Evolutionary conservation across 2,797 vertebrate genomes (phyloP).

Genomic region (Intellagama lesueurii): DNA sequence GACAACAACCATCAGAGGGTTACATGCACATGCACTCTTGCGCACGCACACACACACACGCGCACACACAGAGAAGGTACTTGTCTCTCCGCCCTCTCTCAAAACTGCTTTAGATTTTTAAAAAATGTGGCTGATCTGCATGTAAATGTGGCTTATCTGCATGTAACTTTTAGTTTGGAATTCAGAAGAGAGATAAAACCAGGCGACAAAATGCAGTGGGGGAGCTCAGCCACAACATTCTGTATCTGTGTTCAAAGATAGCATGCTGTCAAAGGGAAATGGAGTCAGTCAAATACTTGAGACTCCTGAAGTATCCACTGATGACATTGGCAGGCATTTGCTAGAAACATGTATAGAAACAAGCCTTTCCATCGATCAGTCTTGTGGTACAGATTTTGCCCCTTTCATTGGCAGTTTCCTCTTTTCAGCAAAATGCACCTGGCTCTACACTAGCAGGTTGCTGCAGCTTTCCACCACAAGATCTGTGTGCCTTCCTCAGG

Average conservation of each 20-base stretch:
- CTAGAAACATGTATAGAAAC: conserved; percentile 1
- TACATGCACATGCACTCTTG: background rate
- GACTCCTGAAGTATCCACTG: conserved; percentile 35
- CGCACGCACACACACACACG: no score
- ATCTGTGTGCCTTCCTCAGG: background rate
- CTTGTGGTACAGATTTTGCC: background rate
- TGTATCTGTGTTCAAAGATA: background rate
- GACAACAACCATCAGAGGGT: background rate
- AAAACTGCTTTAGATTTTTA: background rate
- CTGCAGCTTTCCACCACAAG: background rate
- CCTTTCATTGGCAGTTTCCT: background rate
- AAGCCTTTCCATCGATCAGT: background rate
- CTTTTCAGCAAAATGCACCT: background rate
- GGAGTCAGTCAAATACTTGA: background rate
- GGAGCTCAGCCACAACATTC: background rate
- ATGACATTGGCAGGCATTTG: conserved; percentile 27
- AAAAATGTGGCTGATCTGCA: background rate
- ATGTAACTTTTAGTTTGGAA: background rate
- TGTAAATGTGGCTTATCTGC: background rate
- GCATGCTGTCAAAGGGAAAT: background rate
- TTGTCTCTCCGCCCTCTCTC: background rate
- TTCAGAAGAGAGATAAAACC: background rate
- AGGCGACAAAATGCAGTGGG: background rate
- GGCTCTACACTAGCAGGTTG: background rate
- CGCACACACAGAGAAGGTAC: background rate